Conservation (phyloP, 1,140 invertebrate species). For the Heterodera schachtii region DNA sequence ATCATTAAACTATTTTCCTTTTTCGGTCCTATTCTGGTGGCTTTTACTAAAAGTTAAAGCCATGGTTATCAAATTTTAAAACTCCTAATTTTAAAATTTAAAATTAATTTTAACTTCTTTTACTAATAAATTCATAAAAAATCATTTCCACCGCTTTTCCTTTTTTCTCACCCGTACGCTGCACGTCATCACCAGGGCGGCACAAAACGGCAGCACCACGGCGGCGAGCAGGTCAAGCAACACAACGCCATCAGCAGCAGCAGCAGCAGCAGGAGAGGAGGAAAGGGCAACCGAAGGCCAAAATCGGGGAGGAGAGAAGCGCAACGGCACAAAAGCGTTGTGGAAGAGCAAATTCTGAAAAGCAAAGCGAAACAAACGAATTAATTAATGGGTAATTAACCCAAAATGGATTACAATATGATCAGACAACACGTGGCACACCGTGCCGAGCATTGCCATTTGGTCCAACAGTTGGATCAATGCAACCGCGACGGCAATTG, state of each 20-base stretch:
- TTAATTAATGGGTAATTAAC: too few species aligned
- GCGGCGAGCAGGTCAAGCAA: slow-evolving; percentile 25
- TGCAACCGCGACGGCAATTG: slow-evolving; percentile 37
- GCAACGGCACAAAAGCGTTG: slow-evolving; percentile 7
- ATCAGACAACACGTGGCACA: slow-evolving; percentile 32
- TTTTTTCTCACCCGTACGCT: slow-evolving; percentile 4
- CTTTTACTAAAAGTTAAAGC: too few species aligned
- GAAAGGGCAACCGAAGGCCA: neutral
- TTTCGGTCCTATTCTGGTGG: too few species aligned
- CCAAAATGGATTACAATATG: too few species aligned
- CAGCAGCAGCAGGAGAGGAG: too few species aligned
- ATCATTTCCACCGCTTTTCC: too few species aligned
- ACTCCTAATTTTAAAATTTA: too few species aligned
- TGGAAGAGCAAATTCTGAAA: slow-evolving; percentile 43
- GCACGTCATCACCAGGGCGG: slow-evolving; percentile 28
- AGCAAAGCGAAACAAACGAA: neutral
- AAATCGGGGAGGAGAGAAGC: neutral
- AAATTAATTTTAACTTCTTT: too few species aligned
- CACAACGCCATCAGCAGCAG: neutral
- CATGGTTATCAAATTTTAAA: too few species aligned
- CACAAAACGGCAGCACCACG: slow-evolving; percentile 15
- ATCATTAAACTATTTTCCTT: too few species aligned
- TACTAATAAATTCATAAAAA: too few species aligned
- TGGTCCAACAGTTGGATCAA: slow-evolving; percentile 42
- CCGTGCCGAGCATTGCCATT: slow-evolving; percentile 28